Evolutionary conservation across 2,113 vertebrate species (phyloP).

Genomic region (Periophthalmodon schlosseri): DNA sequence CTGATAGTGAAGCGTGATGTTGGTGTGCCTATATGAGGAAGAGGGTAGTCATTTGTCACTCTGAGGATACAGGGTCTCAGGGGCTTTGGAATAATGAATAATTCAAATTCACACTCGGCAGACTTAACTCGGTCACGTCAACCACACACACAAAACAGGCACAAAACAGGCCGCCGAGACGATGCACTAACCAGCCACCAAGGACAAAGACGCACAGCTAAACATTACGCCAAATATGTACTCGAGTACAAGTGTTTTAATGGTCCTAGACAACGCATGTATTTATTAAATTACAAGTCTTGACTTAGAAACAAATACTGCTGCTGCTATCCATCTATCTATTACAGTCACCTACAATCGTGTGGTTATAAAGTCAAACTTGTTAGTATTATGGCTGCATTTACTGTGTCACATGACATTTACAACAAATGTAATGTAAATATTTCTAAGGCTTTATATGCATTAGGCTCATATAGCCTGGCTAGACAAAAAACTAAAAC

Average conservation of each 20-base stretch:
- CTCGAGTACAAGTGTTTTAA: not conserved
- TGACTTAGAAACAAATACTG: too few relatives aligned
- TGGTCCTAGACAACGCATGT: not conserved
- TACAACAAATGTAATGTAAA: too few relatives aligned
- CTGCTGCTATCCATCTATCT: too few relatives aligned
- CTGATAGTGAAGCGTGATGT: conserved; percentile 38
- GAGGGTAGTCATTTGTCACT: conserved; percentile 61
- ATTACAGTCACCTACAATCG: too few relatives aligned
- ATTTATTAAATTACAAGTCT: too few relatives aligned
- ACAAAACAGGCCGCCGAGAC: conserved; percentile 20
- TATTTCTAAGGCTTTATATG: too few relatives aligned
- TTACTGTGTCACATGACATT: too few relatives aligned
- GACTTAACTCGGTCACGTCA: conserved; percentile 61
- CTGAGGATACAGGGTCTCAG: conserved; percentile 47
- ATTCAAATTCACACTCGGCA: conserved; percentile 54
- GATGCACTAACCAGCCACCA: conserved; percentile 18
- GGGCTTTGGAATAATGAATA: conserved; percentile 60
- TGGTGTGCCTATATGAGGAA: conserved; percentile 15
- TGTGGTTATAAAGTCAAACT: too few relatives aligned
- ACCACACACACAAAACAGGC: conserved; percentile 19
- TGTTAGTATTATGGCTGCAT: too few relatives aligned
- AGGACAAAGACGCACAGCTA: conserved; percentile 17
- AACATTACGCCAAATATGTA: not conserved
- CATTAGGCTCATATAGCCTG: too few relatives aligned
- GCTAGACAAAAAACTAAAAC: too few relatives aligned